Base-by-base conservation (phyloP, 1,140 invertebrate species). In the Sycophaga agraensis region DNA sequence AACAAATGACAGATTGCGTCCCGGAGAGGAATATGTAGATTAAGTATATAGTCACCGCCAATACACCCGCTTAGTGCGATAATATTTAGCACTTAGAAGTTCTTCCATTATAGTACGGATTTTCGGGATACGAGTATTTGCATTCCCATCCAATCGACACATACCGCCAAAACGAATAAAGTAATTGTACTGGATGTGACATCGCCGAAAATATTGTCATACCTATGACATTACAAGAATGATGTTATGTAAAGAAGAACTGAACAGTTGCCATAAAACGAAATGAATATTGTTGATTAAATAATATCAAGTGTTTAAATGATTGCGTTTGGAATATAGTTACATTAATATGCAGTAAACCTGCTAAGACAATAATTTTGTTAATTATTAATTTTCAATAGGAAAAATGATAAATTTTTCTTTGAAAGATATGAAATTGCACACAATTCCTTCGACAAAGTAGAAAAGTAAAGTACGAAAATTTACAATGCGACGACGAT, bases 1-100 rank as follows among this genome's bases (percentile, higher is more conserved):
- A 63, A 63, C 53, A 57, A 63, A 63, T 35, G 48, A 57, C 37
- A 63, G 48, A 40, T 40, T 51, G 54, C 35, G 53, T 51, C 19
- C 17, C 31, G 43, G 37, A 50, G 53, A 62, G 53, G 56, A 48
- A 53, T 62, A 53, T 62, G 31, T 42, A 62, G 51, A 56, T 56
- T 55, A 62, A 62, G 59, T 55, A 62, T 59, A 40, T 58, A 49
- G 43, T 62, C 51, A 60, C 40, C 35, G 43, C 34, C 48, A 40
- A 34, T 40, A 22, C 34, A 40, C n/a, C 16, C 46, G 17, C 19
- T 60, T 43, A 12, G 19, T 26, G 58, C 49, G 53, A 19, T 14
- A 19, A 17, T 49, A 35, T 50, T 50, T 4, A 4, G 48, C 17
- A 4, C 28, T 21, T 31, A 31, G 11, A 31, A 6, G 28, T 31